Conservation (phyloP, 2,113 vertebrate species). For the Brachypteracias leptosomus region DNA sequence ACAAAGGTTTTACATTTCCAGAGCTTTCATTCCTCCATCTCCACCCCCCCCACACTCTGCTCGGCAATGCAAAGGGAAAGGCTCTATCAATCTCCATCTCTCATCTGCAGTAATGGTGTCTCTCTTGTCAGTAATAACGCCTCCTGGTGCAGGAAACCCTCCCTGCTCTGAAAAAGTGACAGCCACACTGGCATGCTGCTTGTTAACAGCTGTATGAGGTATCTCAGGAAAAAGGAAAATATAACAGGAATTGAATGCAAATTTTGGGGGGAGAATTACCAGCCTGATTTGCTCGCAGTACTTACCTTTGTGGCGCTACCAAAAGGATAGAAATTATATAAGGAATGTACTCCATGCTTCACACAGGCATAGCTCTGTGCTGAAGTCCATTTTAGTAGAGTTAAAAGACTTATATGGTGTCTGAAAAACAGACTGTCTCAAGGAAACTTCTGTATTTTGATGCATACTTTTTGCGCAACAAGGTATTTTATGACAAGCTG, state of each 20-base stretch:
- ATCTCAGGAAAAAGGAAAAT: background rate
- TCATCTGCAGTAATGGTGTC: background rate
- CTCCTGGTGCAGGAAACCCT: background rate
- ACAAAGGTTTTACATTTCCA: background rate
- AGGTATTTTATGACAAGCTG: background rate
- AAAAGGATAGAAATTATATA: background rate
- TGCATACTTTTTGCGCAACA: background rate
- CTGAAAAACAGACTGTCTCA: background rate
- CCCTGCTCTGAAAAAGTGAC: background rate
- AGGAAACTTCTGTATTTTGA: background rate
- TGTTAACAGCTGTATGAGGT: background rate
- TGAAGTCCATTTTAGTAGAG: background rate
- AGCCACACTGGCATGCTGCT: background rate
- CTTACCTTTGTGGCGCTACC: background rate
- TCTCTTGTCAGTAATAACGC: background rate
- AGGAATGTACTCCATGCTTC: background rate
- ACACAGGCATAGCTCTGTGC: background rate
- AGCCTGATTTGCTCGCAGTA: background rate
- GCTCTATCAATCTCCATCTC: background rate
- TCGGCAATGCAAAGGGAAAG: background rate
- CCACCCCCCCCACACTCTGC: accelerated
- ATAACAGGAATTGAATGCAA: background rate
- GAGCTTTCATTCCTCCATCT: background rate
- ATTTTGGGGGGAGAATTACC: background rate
- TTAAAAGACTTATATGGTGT: accelerated